Conservation (phyloP, 2,888 invertebrate species). For the Trissoscelio sp. region DNA sequence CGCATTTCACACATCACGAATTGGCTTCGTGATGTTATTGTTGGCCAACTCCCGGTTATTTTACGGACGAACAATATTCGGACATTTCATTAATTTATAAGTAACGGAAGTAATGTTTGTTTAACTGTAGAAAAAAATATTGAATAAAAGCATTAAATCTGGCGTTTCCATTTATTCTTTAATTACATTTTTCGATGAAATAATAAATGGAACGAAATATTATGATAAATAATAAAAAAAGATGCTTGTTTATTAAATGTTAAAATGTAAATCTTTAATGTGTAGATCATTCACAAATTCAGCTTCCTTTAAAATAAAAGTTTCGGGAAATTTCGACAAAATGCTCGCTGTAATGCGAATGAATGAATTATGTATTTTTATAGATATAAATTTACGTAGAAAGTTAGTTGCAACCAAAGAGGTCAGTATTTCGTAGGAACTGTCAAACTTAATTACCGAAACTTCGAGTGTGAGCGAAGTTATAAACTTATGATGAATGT, state of each 20-base stretch:
- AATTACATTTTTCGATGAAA: too few relatives aligned
- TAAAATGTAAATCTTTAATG: too few relatives aligned
- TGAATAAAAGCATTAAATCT: background rate
- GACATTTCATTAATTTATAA: slow-evolving; percentile 4
- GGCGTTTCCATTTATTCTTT: too few relatives aligned
- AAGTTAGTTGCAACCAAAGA: background rate
- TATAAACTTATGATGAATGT: slow-evolving; percentile 1
- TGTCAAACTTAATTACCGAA: slow-evolving; percentile 8
- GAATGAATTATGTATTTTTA: background rate
- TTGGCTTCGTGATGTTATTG: slow-evolving; percentile 15
- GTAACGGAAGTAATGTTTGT: slow-evolving; percentile 1
- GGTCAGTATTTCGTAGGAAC: background rate
- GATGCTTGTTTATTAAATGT: too few relatives aligned
- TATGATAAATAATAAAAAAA: too few relatives aligned
- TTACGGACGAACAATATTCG: slow-evolving; percentile 7
- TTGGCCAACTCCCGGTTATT: background rate
- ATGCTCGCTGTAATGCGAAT: too few relatives aligned
- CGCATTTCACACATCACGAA: slow-evolving; percentile 37
- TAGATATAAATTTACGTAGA: background rate
- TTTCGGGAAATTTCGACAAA: too few relatives aligned
- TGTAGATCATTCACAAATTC: too few relatives aligned
- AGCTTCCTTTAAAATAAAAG: too few relatives aligned
- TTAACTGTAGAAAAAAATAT: background rate
- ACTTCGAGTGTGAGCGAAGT: background rate
- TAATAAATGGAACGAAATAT: too few relatives aligned